phyloP scores from a whole-genome alignment of 1,140 invertebrate genomes.

The Penaeus chinensis region DNA sequence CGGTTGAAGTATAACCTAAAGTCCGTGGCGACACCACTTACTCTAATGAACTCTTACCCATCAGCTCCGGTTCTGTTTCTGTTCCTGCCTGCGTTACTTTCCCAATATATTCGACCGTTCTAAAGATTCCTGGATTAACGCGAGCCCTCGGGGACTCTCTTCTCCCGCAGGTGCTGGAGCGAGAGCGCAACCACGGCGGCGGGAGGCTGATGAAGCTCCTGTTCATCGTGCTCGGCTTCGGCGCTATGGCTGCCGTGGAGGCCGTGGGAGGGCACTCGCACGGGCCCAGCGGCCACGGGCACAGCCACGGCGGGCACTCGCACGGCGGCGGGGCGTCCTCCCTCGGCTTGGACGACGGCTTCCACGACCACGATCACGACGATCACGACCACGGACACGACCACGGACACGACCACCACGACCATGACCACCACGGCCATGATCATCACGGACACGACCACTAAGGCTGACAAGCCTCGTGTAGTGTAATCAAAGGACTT shows the following conservation, averaged over 20 bases:
- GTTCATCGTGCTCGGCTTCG: constrained; percentile 73
- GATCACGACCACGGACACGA: not conserved
- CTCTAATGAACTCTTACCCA: too few relatives aligned
- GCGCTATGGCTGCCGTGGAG: constrained; percentile 60
- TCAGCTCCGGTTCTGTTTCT: too few relatives aligned
- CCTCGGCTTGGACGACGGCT: not conserved
- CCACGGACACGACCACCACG: constrained; percentile 6
- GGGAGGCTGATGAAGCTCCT: constrained; percentile 76
- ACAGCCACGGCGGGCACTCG: not conserved
- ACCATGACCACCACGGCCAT: constrained; percentile 25
- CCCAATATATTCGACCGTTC: not conserved
- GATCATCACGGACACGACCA: constrained; percentile 29
- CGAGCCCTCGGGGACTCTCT: not conserved
- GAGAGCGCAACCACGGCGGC: constrained; percentile 75
- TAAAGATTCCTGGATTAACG: not conserved
- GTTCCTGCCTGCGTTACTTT: not conserved
- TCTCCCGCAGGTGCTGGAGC: constrained; percentile 69
- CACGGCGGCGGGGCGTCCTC: not conserved
- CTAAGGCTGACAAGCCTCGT: not conserved
- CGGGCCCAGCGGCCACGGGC: constrained; percentile 24
- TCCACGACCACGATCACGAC: constrained; percentile 5
- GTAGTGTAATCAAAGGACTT: not conserved
- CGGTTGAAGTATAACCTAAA: too few relatives aligned
- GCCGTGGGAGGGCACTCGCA: constrained; percentile 59
- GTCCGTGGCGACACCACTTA: too few relatives aligned